phyloP scores from a whole-genome alignment of 2,113 vertebrate species.

The Sula dactylatra region DNA sequence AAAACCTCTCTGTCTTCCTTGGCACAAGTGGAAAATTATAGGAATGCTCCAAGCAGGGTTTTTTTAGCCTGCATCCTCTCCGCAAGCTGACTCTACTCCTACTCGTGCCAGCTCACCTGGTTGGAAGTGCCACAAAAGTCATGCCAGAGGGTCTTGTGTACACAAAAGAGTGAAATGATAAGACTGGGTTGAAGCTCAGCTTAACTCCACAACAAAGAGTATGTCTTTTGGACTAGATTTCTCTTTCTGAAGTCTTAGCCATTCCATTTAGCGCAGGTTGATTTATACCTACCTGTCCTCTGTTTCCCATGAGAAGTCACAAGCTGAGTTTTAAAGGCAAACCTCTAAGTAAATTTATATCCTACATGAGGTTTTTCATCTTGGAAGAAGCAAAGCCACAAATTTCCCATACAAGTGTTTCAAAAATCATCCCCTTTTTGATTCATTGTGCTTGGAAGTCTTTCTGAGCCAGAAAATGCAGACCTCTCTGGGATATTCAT shows the following conservation, averaged over 20 bases:
- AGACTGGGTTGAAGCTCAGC: neutral
- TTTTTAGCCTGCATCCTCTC: neutral
- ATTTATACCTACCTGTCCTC: neutral
- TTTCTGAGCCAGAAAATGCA: conserved; percentile 34
- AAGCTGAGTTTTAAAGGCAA: conserved; percentile 3
- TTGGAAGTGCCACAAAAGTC: neutral
- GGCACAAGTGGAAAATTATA: neutral
- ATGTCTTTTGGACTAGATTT: neutral
- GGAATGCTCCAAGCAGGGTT: neutral
- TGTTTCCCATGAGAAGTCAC: conserved; percentile 10
- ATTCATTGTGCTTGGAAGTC: neutral
- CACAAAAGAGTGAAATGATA: neutral
- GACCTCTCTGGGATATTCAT: conserved; percentile 9
- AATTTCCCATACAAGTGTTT: neutral
- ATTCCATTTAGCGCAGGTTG: neutral
- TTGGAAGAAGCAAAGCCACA: conserved; percentile 11
- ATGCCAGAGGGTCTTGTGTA: neutral
- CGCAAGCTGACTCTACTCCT: neutral
- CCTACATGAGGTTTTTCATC: conserved; percentile 1
- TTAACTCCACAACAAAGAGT: neutral
- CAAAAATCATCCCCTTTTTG: conserved; percentile 10
- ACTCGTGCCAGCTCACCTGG: neutral
- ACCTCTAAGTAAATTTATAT: conserved; percentile 4
- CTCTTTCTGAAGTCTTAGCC: neutral
- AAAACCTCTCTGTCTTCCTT: neutral